phyloP scores from a whole-genome alignment of 2,888 invertebrate genomes.

The Nomada lathburiana region DNA sequence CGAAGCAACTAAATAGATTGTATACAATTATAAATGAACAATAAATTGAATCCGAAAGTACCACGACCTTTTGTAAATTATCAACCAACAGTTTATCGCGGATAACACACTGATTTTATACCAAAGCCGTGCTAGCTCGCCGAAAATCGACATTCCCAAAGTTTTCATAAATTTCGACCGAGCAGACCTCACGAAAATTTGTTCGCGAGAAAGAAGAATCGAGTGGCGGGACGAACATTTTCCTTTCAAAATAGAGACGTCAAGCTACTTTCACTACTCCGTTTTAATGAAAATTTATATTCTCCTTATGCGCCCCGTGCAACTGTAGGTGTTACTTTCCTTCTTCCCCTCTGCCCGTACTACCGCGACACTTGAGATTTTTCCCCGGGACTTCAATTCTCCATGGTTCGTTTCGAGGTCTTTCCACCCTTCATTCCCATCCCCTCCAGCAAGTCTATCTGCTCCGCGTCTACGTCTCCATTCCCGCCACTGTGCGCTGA shows the following conservation, averaged over 20 bases:
- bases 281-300: slow-evolving; percentile 70
- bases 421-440: slow-evolving; percentile 33
- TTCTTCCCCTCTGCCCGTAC: neutral
- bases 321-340: slow-evolving; percentile 26
- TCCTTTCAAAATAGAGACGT: slow-evolving; percentile 43
- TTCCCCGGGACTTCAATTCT: slow-evolving; percentile 60
- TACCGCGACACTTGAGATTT: slow-evolving; percentile 57
- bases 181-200: slow-evolving; percentile 37
- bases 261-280: slow-evolving; percentile 50
- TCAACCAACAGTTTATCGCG: neutral
- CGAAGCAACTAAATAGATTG: too few species aligned
- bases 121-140: neutral
- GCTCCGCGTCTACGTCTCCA: slow-evolving; percentile 10
- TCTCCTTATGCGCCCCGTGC: slow-evolving; percentile 45
- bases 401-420: slow-evolving; percentile 60
- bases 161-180: slow-evolving; percentile 45
- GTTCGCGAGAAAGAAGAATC: slow-evolving; percentile 36
- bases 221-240: slow-evolving; percentile 49
- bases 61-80: neutral
- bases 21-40: too few species aligned
- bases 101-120: too few species aligned
- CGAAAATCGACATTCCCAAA: too few species aligned
- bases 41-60: too few species aligned
- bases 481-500: slow-evolving; percentile 42
- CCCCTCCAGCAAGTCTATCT: slow-evolving; percentile 27